A percentile compares a stretch with the other conserved stretches of the same genome.
Conservation (phyloP, 2,797 vertebrate species). For the Takifugu ocellatus region DNA sequence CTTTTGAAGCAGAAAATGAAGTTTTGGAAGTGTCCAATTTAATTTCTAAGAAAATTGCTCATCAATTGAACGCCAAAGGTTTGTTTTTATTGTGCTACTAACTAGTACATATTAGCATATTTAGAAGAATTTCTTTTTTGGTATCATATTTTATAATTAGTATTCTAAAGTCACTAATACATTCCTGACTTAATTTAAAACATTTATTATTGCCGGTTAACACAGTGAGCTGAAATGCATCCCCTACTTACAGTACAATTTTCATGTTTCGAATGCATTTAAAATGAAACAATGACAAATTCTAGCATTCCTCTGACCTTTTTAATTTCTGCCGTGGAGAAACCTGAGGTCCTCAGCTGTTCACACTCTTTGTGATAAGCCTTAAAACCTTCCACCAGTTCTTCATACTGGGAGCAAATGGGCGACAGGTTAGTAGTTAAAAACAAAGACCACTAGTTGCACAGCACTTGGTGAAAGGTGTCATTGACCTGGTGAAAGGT, state of each 20-base stretch:
- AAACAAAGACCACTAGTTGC: neutral
- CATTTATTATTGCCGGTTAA: too few species aligned
- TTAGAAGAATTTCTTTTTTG: neutral
- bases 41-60: neutral
- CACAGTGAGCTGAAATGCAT: too few species aligned
- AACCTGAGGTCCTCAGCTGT: conserved; percentile 89
- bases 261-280: too few species aligned
- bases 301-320: conserved; percentile 72
- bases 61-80: neutral
- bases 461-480: neutral
- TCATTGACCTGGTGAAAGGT: conserved; percentile 86
- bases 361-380: conserved; percentile 93
- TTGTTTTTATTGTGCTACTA: too few species aligned
- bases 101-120: too few species aligned
- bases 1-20: conserved; percentile 63
- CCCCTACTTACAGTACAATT: too few species aligned
- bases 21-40: neutral
- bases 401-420: conserved; percentile 85
- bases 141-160: neutral
- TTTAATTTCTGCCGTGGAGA: conserved; percentile 94
- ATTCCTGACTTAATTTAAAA: too few species aligned
- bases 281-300: too few species aligned
- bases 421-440: neutral
- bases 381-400: conserved; percentile 94
- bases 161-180: neutral